phyloP scores from a whole-genome alignment of 2,113 vertebrate species.

The Leucopsar rothschildi region DNA sequence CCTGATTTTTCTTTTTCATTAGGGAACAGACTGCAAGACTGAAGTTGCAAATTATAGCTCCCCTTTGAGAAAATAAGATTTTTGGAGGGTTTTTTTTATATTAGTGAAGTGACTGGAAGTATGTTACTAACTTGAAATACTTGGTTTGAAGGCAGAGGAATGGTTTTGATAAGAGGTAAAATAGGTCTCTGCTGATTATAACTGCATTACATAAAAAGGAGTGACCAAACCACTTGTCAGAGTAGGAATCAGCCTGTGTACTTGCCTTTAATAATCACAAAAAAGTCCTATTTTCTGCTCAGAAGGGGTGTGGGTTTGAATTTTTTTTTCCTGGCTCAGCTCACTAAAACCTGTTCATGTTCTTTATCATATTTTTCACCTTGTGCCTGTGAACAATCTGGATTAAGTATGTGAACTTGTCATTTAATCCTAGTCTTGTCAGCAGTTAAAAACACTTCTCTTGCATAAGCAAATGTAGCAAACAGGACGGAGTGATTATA shows the following conservation, averaged over 20 bases:
- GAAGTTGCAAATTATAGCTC: not conserved
- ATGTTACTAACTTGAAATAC: not conserved
- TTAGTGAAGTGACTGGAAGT: not conserved
- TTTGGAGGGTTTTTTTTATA: not conserved
- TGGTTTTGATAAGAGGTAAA: not conserved
- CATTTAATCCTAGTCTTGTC: not conserved
- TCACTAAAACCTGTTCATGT: constrained; percentile 1
- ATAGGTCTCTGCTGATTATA: not conserved
- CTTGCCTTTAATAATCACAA: not conserved
- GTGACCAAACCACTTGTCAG: not conserved
- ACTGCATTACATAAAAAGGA: not conserved
- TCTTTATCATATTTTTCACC: not conserved
- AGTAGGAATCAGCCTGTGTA: not conserved
- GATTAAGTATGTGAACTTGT: not conserved
- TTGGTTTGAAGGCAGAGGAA: not conserved
- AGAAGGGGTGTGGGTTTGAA: not conserved
- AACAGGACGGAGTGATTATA: not conserved
- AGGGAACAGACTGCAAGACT: not conserved
- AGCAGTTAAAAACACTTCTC: not conserved
- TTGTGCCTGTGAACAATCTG: not conserved
- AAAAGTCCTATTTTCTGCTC: not conserved
- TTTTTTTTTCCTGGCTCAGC: not conserved
- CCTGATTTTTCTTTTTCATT: not conserved
- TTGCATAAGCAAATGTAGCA: not conserved
- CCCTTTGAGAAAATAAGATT: not conserved